A percentile compares a stretch with the other conserved stretches of the same genome.
These are phyloP conservation scores for Coilia nasus DNA, from an alignment of 2,797 vertebrate species.

Conservation along the genomic window DNA sequence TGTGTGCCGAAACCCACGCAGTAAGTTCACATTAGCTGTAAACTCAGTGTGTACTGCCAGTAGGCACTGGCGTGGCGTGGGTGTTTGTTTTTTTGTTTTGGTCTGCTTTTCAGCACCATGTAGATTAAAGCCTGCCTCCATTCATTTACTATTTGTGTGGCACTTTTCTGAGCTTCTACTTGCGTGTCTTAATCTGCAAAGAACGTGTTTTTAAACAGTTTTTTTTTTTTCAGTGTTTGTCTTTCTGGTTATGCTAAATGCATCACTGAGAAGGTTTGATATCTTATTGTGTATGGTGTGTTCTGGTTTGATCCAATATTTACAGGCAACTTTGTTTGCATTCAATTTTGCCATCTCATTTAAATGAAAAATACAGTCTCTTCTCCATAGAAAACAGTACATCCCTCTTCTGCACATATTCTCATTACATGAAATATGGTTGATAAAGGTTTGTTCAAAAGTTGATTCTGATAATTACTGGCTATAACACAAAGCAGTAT, in stretches of 20 bases:
- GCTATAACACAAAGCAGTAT: not conserved
- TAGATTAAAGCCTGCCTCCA: not conserved
- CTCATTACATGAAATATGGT: not conserved
- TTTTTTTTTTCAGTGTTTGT: not conserved
- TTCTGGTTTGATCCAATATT: not conserved
- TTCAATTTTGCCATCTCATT: not conserved
- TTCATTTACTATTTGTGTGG: not conserved
- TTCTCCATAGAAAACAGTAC: not conserved
- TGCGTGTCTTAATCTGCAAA: not conserved
- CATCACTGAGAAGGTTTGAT: not conserved
- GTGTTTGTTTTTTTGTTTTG: too few relatives aligned
- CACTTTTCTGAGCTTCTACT: not conserved
- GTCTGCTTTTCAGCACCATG: not conserved
- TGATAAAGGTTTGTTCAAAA: not conserved
- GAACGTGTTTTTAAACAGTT: not conserved
- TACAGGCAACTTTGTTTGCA: not conserved
- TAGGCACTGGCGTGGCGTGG: not conserved
- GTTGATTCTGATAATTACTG: not conserved
- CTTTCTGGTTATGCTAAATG: not conserved
- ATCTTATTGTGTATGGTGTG: not conserved
- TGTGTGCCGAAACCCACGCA: not conserved
- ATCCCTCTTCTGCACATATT: not conserved
- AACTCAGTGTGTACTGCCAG: not conserved
- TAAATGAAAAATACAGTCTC: not conserved
- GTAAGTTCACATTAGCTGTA: not conserved